Percentiles rank a stretch among this genome's conserved stretches.
Evolutionary conservation across 2,888 invertebrate species (phyloP).

Genomic region (Brachypalpus laphriformis): DNA sequence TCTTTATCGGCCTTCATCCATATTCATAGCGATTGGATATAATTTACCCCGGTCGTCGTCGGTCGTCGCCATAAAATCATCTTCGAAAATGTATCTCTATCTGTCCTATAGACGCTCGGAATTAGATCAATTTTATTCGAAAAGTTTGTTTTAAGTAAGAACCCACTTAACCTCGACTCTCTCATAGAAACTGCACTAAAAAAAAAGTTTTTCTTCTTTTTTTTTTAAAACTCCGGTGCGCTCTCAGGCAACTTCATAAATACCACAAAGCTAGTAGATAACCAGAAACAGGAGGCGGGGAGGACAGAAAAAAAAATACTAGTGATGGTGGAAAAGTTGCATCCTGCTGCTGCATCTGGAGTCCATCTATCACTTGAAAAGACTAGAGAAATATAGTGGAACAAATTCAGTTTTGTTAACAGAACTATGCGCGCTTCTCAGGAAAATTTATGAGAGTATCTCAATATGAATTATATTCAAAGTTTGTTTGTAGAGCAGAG

Average conservation of each 20-base stretch:
- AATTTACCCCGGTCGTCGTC: slow-evolving; percentile 5
- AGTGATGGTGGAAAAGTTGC: slow-evolving; percentile 57
- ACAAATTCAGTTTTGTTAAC: slow-evolving; percentile 74
- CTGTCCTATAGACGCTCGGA: not conserved
- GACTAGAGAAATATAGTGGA: slow-evolving; percentile 56
- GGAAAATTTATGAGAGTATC: slow-evolving; percentile 67
- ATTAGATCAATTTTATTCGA: slow-evolving; percentile 70
- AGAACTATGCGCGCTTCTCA: slow-evolving; percentile 65
- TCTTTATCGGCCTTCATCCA: slow-evolving; percentile 44
- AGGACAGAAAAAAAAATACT: slow-evolving; percentile 1
- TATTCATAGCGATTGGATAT: slow-evolving; percentile 55
- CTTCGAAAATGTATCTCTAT: not conserved
- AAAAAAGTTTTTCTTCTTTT: slow-evolving; percentile 9
- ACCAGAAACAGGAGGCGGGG: slow-evolving; percentile 32
- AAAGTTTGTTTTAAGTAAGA: slow-evolving; percentile 71
- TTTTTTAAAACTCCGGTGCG: not conserved
- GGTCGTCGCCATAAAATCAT: slow-evolving; percentile 40
- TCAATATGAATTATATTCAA: slow-evolving; percentile 73
- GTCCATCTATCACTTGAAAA: slow-evolving; percentile 69
- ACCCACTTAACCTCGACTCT: slow-evolving; percentile 60
- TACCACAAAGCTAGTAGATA: slow-evolving; percentile 59
- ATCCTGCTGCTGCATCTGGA: slow-evolving; percentile 65
- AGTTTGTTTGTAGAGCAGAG: slow-evolving; percentile 58
- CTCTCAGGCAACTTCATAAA: slow-evolving; percentile 60
- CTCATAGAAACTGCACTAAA: slow-evolving; percentile 46